These are phyloP conservation scores for Neotoma lepida DNA, from an alignment of 2,113 vertebrate genomes.

Conservation along the genomic window DNA sequence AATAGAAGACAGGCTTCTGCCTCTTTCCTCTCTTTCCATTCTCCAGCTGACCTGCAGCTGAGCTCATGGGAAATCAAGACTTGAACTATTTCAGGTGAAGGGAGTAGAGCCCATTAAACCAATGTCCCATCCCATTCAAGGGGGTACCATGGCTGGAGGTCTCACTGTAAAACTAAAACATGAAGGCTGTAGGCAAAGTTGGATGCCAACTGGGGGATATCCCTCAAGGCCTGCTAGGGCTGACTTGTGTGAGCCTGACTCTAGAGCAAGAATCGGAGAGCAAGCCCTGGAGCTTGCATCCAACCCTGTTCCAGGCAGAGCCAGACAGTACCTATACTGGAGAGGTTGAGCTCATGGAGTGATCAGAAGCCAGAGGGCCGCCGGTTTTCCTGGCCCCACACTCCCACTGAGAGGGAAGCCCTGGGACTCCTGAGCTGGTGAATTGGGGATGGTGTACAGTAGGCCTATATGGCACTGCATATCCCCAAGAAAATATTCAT, in stretches of 20 bases:
- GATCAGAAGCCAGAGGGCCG: not conserved
- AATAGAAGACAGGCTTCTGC: not conserved
- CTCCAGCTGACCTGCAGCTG: not conserved
- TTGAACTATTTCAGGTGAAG: not conserved
- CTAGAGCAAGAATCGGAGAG: not conserved
- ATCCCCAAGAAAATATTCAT: constrained; percentile 49
- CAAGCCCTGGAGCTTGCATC: not conserved
- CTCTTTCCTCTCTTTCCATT: not conserved
- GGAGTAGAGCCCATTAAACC: no score
- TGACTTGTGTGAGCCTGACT: not conserved
- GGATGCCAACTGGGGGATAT: no score
- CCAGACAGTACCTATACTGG: no score
- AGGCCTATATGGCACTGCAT: not conserved
- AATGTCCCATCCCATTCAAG: not conserved
- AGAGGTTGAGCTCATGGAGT: not conserved
- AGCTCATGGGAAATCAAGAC: not conserved
- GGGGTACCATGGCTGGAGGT: not conserved
- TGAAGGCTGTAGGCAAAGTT: not conserved
- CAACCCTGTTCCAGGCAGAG: not conserved
- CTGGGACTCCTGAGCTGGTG: not conserved
- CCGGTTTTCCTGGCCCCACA: rapidly evolving
- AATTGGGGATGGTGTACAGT: not conserved
- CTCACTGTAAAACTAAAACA: rapidly evolving
- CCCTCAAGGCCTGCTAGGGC: rapidly evolving
- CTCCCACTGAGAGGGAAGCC: not conserved